Base-by-base conservation (phyloP, 2,888 invertebrate species). In the Odontocolon sp. region DNA sequence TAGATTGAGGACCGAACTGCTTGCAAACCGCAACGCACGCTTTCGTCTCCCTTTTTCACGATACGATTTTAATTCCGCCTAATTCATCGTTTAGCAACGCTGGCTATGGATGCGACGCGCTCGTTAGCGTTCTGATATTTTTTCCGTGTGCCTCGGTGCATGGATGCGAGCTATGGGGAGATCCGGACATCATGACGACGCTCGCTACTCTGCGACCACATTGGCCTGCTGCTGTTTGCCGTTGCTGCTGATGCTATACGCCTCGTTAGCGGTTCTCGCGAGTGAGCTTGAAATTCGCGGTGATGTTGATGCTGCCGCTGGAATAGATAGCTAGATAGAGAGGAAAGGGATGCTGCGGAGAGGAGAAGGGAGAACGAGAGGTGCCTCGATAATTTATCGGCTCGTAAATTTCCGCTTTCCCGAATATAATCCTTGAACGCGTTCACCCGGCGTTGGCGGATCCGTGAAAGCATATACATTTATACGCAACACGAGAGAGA, bases 371-470 rank as follows among this genome's bases (percentile, higher is more conserved):
- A 45, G n/a, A 61, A 42, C 26, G 54, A 50, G 52, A 64, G 61
- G 80, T 78, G 80, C 67, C 81, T 71, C 70, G 81, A 84, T 87
- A 87, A 87, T 87, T 87, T 87, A 87, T 88, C 82, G 86, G 85
- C 85, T 84, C 85, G 84, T 88, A 88, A 88, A 88, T 87, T 87
- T 82, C 80, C 83, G 83, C 86, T 85, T 87, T 86, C 23, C 86
- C 86, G 85, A 87, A 87, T 86, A 84, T 82, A 84, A 83, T 84
- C 80, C 79, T 79, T 74, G 68, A 47, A 54, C 69, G 36, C 36
- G 57, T 16, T 26, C 67, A 45, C 66, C 42, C 54, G 52, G 52
- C 31, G 42, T 52, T 36, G 40, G 14, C 16, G 11, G 50, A n/a
- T 47, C n/a, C 21, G 31, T 45, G 54, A 36, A 8, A 63, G 33